Base-by-base conservation (phyloP, 2,888 invertebrate species). In the Erynnis tages region DNA sequence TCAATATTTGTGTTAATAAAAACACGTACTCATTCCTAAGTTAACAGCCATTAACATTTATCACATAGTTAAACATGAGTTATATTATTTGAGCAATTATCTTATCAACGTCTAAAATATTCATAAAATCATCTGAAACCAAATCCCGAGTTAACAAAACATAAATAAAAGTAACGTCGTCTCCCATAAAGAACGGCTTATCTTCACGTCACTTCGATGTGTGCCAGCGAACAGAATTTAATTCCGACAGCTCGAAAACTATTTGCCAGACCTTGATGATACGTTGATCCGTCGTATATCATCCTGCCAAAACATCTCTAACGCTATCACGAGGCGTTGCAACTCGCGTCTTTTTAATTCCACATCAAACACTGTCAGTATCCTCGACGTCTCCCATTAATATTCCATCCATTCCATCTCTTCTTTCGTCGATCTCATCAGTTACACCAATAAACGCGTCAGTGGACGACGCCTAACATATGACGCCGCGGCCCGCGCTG, bases 211-310 rank as follows among this genome's bases (percentile, higher is more conserved):
- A 41, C 23, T 40, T 71, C 75, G 74, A 72, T 75, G 71, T 67
- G 69, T 63, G 61, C 66, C 61, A 63, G 66, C 66, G 62, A 53
- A 50, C 17, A 41, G 35, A 54, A 53, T 46, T 43, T 56, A 53
- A 54, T 48, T 27, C 49, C 34, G 38, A 27, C 32, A 55, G 40
- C 27, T 48, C 44, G 55, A 54, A 32, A 61, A 68, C 58, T 79
- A 68, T 81, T 80, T 78, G 67, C 62, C 54, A 61, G 67, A 60
- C 79, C 82, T 80, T 78, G 73, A 58, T 64, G 69, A 68, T 71
- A 71, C 58, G 57, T 64, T 71, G 63, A 75, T 71, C 70, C 65
- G 46, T 63, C 70, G 73, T 77, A 74, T 79, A 79, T 80, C 73
- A 79, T 65, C 55, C 65, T 69, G 70, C 66, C 74, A 73, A 75